Base-by-base conservation (phyloP, 2,888 invertebrate species). In the Listrodromus nycthemerus region DNA sequence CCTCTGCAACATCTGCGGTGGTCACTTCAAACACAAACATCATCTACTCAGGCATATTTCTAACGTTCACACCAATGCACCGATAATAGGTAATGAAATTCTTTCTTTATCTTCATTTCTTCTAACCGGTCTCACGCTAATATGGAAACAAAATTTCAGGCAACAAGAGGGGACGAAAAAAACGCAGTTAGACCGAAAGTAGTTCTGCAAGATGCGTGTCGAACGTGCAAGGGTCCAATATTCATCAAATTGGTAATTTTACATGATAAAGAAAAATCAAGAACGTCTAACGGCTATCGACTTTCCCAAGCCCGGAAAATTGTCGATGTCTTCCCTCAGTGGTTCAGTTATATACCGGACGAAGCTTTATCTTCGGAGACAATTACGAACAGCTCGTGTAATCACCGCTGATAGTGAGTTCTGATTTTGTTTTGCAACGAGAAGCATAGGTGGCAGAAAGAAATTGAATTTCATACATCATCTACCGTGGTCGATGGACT, bases 11-110 rank as follows among this genome's bases (percentile, higher is more conserved):
- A 75, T 89, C 33, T 94, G 94, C 82, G 90, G 89, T 27, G 89
- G 92, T 73, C 89, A 90, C 55, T 94, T 94, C 86, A 94, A 94
- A 89, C 94, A 94, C 84, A 94, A 94, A 80, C 94, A 94, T 87
- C 94, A 94, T 88, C 88, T 94, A 4, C 2, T 81, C n/a, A 90
- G 89, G 52, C 91, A 91, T 48, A 67, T 89, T n/a, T 67, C 74
- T 3, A 41, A 88, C 1, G 84, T 90, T 27, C 91, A 91, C 24
- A 21, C 19, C 65, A 70, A 55, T 13, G 10, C 10, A 13, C 24
- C 30, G 10, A 33, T 45, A 45, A 67, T 75, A 19, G 55, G 55
- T 19, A 41, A 61, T 30, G 16, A 13, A 16, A 16, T 30, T 27
- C 16, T 61, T 30, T n/a, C 37, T 37, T 10, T 5, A 10, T 61